A percentile compares a stretch with the other conserved stretches of the same genome.
Conservation (phyloP, 2,113 vertebrate genomes). For the Epinephelus moara region DNA sequence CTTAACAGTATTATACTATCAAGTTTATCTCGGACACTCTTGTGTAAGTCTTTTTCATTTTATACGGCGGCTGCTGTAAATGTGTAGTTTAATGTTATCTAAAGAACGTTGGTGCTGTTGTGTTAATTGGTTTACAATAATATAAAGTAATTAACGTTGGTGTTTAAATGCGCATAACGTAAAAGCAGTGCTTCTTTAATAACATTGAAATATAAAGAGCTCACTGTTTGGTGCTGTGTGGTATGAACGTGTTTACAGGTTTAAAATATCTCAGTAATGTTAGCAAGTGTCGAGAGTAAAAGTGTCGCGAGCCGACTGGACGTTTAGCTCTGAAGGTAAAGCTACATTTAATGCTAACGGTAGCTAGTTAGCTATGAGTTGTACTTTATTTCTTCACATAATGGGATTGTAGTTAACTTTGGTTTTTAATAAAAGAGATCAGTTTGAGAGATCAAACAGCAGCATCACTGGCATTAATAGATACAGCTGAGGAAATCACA, state of each 20-base stretch:
- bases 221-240: too few species aligned
- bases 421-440: not conserved
- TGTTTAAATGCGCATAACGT: not conserved
- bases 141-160: not conserved
- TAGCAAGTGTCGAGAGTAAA: not conserved
- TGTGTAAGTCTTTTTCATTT: not conserved
- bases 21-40: not conserved
- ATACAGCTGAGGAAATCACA: too few species aligned
- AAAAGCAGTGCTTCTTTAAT: not conserved
- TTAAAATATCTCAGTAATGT: not conserved
- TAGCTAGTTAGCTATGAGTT: not conserved
- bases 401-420: too few species aligned
- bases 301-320: not conserved
- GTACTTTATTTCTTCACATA: too few species aligned
- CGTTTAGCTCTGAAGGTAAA: too few species aligned
- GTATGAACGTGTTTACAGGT: not conserved
- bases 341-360: not conserved
- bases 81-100: not conserved
- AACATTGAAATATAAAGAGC: too few species aligned
- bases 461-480: too few species aligned
- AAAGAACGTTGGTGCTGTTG: not conserved
- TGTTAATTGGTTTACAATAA: not conserved
- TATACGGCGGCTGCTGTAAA: not conserved
- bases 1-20: fast-evolving
- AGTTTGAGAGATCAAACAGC: too few species aligned